Conservation (phyloP, 1,140 invertebrate genomes). For the Teleogryllus occipitalis region DNA sequence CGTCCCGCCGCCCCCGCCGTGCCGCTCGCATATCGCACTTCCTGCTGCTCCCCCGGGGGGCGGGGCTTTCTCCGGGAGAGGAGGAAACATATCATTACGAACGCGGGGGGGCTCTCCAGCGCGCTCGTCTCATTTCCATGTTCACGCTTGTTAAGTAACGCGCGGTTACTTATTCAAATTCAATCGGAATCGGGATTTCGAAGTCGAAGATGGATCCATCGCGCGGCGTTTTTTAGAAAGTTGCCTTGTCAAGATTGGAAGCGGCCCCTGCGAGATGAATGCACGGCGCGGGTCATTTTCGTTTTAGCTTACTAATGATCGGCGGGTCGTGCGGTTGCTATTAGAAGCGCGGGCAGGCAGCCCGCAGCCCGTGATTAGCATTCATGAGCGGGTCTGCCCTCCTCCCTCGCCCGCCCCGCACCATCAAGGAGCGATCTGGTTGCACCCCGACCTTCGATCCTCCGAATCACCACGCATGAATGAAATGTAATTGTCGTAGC, state of each 20-base stretch:
- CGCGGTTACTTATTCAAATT: background rate
- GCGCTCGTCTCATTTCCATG: background rate
- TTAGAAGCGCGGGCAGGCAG: background rate
- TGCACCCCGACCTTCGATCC: too few relatives aligned
- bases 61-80: background rate
- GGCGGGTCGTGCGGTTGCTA: background rate
- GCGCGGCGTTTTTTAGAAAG: background rate
- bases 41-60: too few relatives aligned
- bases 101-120: background rate
- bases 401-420: too few relatives aligned
- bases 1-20: too few relatives aligned
- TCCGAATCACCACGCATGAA: too few relatives aligned
- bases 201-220: background rate
- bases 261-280: background rate
- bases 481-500: too few relatives aligned
- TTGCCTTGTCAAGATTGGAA: background rate
- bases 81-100: background rate
- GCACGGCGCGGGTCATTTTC: background rate
- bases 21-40: too few relatives aligned
- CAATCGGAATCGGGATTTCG: background rate
- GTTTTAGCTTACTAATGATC: slow-evolving; percentile 1
- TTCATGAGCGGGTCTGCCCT: too few relatives aligned
- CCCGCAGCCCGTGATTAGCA: background rate
- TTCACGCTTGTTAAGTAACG: background rate
- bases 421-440: too few relatives aligned